Conservation (phyloP, 2,113 vertebrate genomes). For the Panurus biarmicus region DNA sequence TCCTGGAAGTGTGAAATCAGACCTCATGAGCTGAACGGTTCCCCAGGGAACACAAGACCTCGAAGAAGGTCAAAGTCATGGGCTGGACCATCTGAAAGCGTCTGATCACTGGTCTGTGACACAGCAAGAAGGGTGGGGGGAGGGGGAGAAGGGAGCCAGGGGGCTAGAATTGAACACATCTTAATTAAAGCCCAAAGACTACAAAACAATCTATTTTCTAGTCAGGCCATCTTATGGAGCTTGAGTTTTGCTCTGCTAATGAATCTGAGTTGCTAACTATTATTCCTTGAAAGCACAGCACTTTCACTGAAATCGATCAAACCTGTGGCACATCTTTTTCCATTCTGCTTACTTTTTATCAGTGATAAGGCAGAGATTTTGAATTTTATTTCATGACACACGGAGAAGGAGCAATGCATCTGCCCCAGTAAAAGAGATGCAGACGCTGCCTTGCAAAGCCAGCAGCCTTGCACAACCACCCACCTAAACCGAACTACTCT, state of each 20-base stretch:
- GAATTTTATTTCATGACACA: not conserved
- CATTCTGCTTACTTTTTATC: conserved; percentile 29
- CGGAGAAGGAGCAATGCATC: not conserved
- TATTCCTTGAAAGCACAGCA: conserved; percentile 60
- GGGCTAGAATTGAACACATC: conserved; percentile 78
- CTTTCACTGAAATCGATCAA: conserved; percentile 27
- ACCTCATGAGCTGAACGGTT: conserved; percentile 89
- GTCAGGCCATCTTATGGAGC: conserved; percentile 63
- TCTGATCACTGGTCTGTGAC: conserved; percentile 82
- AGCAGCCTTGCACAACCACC: not conserved
- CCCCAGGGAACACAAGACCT: conserved; percentile 84
- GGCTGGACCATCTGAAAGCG: conserved; percentile 82
- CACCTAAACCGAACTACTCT: not conserved
- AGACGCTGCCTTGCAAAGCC: not conserved
- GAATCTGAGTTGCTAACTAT: conserved; percentile 65
- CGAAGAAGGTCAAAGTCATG: conserved; percentile 86
- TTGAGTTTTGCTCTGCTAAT: conserved; percentile 73
- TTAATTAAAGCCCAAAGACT: conserved; percentile 88
- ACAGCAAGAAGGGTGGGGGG: conserved; percentile 65
- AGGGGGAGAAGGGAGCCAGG: conserved; percentile 50
- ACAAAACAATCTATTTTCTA: conserved; percentile 81
- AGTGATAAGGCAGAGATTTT: not conserved
- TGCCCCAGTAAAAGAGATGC: not conserved
- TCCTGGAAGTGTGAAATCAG: conserved; percentile 90
- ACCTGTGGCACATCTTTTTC: conserved; percentile 45